Evolutionary conservation across 2,797 vertebrate species (phyloP), one percentile per base, ranked within the genome.

Genomic region (Prionace glauca): DNA sequence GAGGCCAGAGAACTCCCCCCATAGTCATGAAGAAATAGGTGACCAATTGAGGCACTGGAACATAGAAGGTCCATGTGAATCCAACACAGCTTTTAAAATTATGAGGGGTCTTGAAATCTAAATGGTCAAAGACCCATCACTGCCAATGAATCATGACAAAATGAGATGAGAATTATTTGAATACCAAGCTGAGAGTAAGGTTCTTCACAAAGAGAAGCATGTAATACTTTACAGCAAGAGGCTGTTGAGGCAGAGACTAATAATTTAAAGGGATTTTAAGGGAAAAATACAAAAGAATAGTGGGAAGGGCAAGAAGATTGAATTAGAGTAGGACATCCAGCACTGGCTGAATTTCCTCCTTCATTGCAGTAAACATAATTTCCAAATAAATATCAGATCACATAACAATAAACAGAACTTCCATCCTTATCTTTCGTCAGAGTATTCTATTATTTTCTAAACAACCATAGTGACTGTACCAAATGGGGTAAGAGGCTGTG

Each of bases 361-460:
- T 92, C 81, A 67, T 69, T 36, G n/a, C 14, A 90, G 56, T 26
- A 71, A 26, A 71, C 24, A 71, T 71, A 29, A 62, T 90, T 90
- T n/a, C 12, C 32, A 41, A 41, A 62, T 92, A 92, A 92, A 69
- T 11, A 16, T 12, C 9, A 41, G n/a, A 12, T 22, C 71, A 71
- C 24, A 95, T 72, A n/a, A 96, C 56, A 96, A 96, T 74, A 95
- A 10, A 95, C 18, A 14, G 60, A 18, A n/a, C 62, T 91, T 95
- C 0, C 95, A 90, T 26, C 60, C 60, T 60, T 41, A 50, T 67
- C 4, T 56, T 84, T 79, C 5, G 36, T 79, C 32, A 12, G 67
- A 16, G 79, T 29, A 16, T 16, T 81, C 5, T 32, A 81, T 14
- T 14, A 32, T 26, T 72, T 69, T 26, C 65, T 26, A 72, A 95